Conservation (phyloP, 1,140 invertebrate species). For the Meloidogyne floridensis region DNA sequence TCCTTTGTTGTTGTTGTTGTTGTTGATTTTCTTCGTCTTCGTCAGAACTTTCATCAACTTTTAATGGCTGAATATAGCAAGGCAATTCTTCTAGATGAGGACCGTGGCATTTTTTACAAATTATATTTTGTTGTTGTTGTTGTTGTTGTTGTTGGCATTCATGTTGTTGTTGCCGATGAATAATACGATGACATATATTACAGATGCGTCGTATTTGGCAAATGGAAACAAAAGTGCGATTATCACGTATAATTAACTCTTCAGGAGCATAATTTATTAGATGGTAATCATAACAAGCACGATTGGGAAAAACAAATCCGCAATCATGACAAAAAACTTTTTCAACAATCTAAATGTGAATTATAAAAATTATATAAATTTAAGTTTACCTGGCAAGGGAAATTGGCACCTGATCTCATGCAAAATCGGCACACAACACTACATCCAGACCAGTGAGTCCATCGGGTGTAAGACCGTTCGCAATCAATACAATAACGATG, state of each 20-base stretch:
- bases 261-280: neutral
- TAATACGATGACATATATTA: neutral
- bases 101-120: neutral
- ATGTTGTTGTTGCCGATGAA: neutral
- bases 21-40: neutral
- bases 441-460: neutral
- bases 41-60: neutral
- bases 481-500: constrained; percentile 8
- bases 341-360: too few relatives aligned
- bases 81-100: neutral
- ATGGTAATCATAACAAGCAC: constrained; percentile 12
- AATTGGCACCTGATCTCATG: neutral
- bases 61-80: constrained; percentile 17
- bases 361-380: too few relatives aligned
- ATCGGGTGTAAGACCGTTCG: neutral
- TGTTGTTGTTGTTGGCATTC: neutral
- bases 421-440: neutral
- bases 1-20: neutral
- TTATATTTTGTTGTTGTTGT: neutral
- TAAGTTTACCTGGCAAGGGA: neutral
- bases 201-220: constrained; percentile 12
- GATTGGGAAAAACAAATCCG: constrained; percentile 17
- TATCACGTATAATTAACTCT: neutral
- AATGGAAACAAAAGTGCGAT: neutral
- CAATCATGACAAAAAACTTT: neutral